Conservation (phyloP, 2,113 vertebrate genomes). For the Pituophis catenifer region DNA sequence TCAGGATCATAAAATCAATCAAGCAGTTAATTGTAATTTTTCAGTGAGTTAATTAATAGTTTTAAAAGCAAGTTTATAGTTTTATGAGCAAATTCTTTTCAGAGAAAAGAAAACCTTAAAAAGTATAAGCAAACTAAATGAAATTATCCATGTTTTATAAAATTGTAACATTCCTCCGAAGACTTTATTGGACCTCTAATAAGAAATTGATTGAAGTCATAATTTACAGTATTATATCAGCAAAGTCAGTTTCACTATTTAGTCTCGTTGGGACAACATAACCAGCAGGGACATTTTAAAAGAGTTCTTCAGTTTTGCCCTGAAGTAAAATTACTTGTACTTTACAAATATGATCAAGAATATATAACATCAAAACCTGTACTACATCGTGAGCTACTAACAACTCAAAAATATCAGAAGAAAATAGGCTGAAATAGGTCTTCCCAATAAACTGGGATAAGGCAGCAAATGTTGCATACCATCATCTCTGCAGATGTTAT, state of each 20-base stretch:
- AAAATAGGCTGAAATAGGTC: background rate
- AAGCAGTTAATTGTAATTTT: constrained; percentile 33
- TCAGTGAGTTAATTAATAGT: constrained; percentile 28
- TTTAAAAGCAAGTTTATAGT: constrained; percentile 45
- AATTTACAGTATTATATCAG: constrained; percentile 45
- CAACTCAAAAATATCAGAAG: constrained; percentile 30
- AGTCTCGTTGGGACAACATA: constrained; percentile 23
- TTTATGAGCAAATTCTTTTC: constrained; percentile 37
- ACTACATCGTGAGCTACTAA: constrained; percentile 51
- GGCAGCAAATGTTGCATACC: constrained; percentile 15
- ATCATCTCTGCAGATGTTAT: background rate
- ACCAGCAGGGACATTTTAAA: constrained; percentile 52
- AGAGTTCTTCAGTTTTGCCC: constrained; percentile 43
- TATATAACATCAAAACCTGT: constrained; percentile 51
- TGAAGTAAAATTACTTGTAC: constrained; percentile 48
- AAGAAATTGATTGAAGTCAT: constrained; percentile 59
- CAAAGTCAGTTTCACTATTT: constrained; percentile 46
- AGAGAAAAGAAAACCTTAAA: constrained; percentile 2
- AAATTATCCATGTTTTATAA: constrained; percentile 32
- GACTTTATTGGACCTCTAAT: constrained; percentile 49
- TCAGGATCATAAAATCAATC: constrained; percentile 37
- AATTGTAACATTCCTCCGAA: constrained; percentile 50
- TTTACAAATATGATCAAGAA: constrained; percentile 62
- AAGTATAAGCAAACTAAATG: constrained; percentile 37
- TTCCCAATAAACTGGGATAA: constrained; percentile 40